Evolutionary conservation across 1,140 invertebrate genomes (phyloP), one percentile per base, ranked within the genome.

Genomic region (Megalopta genalis): DNA sequence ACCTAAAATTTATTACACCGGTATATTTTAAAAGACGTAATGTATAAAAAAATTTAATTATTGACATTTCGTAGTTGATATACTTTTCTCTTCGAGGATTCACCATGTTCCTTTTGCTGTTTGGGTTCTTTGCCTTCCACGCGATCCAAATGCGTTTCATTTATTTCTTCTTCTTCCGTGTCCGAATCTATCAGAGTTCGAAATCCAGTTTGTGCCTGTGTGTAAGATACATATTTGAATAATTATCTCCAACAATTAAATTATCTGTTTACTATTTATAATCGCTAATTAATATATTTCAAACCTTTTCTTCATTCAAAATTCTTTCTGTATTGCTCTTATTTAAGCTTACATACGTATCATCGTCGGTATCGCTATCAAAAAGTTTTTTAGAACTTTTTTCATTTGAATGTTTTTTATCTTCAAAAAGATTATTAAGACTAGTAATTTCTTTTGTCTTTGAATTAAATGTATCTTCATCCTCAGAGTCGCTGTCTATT

Each of bases 341-440:
- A 32, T 39, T 8, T 27, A 1, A 37, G 32, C 12, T 23, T 57
- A 7, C 8, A n/a, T n/a, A n/a, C 1, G 79, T 62, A 32, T 86
- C 80, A 32, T 86, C 80, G 25, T 83, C 82, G 21, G 84, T 86
- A 64, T 89, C 84, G 18, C 75, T 84, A 25, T 87, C 84, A 21
- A 86, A 42, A 32, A 84, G 7, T 57, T 18, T 74, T 18, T 54
- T 84, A 46, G 18, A 23, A 1, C 3, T 81, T 7, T 68, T 73
- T n/a, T 52, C 57, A 69, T 67, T 78, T 0, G 8, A 77, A 64
- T 63, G 77, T 21, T 52, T 74, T 57, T 64, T 76, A 32, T 32
- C 32, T 32, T 32, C 32, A 77, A 23, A n/a, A 75, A n/a, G 21
- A 66, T 75, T 39, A 60, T 25, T 27, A 59, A 73, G 32, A n/a